A percentile compares a stretch with the other conserved stretches of the same genome.
Evolutionary conservation across 2,113 vertebrate species (phyloP).

Genomic region (Lophotis ruficrista): DNA sequence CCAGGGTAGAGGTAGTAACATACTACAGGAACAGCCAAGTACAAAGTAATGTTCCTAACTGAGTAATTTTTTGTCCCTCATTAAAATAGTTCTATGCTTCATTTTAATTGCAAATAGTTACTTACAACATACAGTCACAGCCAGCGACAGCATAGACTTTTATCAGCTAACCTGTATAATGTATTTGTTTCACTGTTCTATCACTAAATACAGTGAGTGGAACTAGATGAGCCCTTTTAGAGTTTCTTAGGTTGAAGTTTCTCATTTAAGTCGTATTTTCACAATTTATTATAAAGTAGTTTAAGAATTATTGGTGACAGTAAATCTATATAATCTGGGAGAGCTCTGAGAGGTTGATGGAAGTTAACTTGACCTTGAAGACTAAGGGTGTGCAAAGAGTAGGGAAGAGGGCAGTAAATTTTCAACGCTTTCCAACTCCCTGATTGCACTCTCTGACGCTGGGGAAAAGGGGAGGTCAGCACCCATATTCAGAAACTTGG

Average conservation of each 20-base stretch:
- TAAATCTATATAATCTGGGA: background rate
- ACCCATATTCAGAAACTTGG: background rate
- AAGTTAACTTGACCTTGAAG: constrained; percentile 38
- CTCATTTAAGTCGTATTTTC: background rate
- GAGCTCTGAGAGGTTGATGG: background rate
- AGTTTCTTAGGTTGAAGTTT: background rate
- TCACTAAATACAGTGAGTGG: background rate
- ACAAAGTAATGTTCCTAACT: background rate
- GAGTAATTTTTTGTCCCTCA: background rate
- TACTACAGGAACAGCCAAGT: background rate
- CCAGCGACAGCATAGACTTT: background rate
- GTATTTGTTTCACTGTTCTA: background rate
- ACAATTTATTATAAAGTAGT: background rate
- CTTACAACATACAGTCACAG: background rate
- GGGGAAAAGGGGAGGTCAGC: background rate
- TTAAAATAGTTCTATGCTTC: background rate
- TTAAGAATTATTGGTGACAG: background rate
- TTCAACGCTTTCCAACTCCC: background rate
- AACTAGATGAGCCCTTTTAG: background rate
- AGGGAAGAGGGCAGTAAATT: background rate
- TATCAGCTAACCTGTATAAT: background rate
- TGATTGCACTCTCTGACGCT: background rate
- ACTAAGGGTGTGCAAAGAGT: background rate
- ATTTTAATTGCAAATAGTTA: background rate
- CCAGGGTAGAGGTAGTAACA: background rate